Evolutionary conservation across 2,113 vertebrate genomes (phyloP).

Genomic region (Ammodramus savannarum): DNA sequence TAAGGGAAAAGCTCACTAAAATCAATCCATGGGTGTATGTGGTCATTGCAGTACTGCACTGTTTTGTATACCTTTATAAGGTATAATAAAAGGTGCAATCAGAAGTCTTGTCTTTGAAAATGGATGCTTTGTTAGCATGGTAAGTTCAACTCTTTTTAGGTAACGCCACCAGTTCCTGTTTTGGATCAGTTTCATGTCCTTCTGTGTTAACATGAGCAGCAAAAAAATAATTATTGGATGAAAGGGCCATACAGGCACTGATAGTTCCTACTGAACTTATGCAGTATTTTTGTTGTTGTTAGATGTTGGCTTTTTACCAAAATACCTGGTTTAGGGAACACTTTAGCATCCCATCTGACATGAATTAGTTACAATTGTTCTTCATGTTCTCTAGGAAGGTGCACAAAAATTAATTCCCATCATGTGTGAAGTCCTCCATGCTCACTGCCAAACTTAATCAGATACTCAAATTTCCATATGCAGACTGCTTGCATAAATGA

Average conservation of each 20-base stretch:
- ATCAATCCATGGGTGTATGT: rapidly evolving
- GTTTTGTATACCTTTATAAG: neutral
- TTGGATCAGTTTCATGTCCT: neutral
- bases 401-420: neutral
- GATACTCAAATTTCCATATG: neutral
- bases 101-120: neutral
- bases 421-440: neutral
- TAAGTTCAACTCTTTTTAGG: neutral
- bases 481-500: neutral
- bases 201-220: neutral
- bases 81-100: neutral
- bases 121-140: neutral
- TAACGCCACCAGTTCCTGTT: neutral
- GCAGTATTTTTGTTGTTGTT: neutral
- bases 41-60: neutral
- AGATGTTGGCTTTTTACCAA: neutral
- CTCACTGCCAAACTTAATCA: neutral
- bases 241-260: neutral
- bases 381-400: neutral
- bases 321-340: neutral
- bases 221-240: neutral
- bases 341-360: neutral
- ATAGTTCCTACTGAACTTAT: neutral
- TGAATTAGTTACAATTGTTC: neutral
- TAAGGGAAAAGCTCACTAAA: neutral